Conservation (phyloP, 2,888 invertebrate species). For the Agonopterix alstromeriana region DNA sequence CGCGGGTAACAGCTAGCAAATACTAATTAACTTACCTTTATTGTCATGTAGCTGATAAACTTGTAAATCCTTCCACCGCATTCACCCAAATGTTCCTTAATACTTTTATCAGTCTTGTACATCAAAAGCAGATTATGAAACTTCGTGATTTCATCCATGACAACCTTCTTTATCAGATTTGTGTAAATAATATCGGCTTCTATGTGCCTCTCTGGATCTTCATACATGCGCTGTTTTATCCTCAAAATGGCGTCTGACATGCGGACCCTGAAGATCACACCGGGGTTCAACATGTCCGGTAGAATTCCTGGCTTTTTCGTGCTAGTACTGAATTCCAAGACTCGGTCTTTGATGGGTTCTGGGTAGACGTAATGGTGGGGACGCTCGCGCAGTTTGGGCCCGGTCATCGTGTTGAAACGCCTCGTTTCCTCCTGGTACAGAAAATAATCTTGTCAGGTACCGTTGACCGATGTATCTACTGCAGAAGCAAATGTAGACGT, state of each 20-base stretch:
- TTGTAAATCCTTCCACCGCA: constrained; percentile 67
- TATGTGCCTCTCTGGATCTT: constrained; percentile 62
- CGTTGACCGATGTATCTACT: no score
- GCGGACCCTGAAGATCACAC: constrained; percentile 60
- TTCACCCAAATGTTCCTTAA: constrained; percentile 65
- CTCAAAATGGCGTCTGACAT: constrained; percentile 67
- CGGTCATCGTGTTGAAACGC: constrained; percentile 44
- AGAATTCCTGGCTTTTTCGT: constrained; percentile 55
- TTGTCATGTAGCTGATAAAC: constrained; percentile 68
- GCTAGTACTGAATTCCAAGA: constrained; percentile 52
- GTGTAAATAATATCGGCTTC: constrained; percentile 69
- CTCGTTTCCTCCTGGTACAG: constrained; percentile 42
- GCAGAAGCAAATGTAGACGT: no score
- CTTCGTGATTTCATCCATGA: constrained; percentile 66
- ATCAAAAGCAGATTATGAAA: constrained; percentile 61
- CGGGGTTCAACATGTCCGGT: constrained; percentile 67
- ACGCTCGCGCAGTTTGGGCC: constrained; percentile 56
- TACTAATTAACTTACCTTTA: constrained; percentile 24
- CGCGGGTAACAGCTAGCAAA: no score
- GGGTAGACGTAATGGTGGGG: constrained; percentile 66
- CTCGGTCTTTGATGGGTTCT: constrained; percentile 57
- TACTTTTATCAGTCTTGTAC: constrained; percentile 66
- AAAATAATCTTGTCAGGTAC: constrained; percentile 30
- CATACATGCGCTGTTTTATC: constrained; percentile 68
- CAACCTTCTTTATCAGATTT: constrained; percentile 63